Evolutionary conservation across 2,797 vertebrate species (phyloP).

Genomic region (Synanceia verrucosa): DNA sequence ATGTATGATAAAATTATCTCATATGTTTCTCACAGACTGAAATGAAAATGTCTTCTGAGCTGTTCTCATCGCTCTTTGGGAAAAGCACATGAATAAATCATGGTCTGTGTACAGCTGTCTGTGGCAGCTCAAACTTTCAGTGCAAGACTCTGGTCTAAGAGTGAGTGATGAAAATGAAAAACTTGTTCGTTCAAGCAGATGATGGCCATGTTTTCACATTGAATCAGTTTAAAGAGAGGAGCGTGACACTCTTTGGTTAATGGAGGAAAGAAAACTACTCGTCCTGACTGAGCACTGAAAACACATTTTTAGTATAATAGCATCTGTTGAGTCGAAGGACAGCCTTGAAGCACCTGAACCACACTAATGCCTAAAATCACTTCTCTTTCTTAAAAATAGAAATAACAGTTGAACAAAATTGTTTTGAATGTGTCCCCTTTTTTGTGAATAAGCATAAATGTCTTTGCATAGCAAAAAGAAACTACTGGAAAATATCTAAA

Average conservation of each 20-base stretch:
- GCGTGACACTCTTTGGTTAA: slow-evolving; percentile 2
- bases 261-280: neutral
- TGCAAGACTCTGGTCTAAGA: neutral
- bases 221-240: neutral
- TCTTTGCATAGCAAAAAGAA: neutral
- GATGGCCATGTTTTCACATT: slow-evolving; percentile 10
- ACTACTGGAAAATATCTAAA: neutral
- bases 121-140: slow-evolving; percentile 16
- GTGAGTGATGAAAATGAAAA: slow-evolving; percentile 22
- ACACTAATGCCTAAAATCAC: neutral
- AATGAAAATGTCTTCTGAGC: slow-evolving; percentile 2
- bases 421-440: neutral
- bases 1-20: neutral
- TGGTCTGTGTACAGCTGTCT: neutral
- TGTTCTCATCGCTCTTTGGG: slow-evolving; percentile 2
- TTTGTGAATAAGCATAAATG: slow-evolving; percentile 6
- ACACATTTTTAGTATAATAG: slow-evolving; percentile 9
- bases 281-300: neutral
- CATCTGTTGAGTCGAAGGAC: slow-evolving; percentile 13
- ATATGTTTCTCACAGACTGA: neutral
- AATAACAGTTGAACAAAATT: neutral
- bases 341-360: neutral
- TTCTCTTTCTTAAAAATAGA: neutral
- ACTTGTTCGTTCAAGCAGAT: slow-evolving; percentile 9
- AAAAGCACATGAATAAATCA: slow-evolving; percentile 40